Conservation (phyloP, 2,113 vertebrate species). For the Rutilus rutilus region DNA sequence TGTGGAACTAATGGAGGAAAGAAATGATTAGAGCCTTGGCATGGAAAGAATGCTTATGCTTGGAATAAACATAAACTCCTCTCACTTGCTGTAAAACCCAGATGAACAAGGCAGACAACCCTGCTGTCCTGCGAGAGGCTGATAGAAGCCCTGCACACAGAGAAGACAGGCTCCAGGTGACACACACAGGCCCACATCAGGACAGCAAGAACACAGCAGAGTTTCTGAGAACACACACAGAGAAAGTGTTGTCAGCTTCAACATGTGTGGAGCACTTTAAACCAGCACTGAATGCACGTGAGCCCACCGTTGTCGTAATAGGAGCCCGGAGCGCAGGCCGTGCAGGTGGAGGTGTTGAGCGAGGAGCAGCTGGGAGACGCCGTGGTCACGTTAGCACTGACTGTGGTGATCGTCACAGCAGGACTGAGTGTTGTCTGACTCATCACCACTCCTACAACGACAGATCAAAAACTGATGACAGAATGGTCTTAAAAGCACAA, state of each 20-base stretch:
- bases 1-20: slow-evolving; percentile 66
- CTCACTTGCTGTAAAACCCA: slow-evolving; percentile 82
- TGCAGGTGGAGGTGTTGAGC: slow-evolving; percentile 78
- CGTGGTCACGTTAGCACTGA: slow-evolving; percentile 61
- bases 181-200: slow-evolving; percentile 68
- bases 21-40: neutral
- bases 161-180: slow-evolving; percentile 73
- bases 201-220: slow-evolving; percentile 79
- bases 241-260: neutral
- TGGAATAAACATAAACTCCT: neutral
- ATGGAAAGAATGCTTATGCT: neutral
- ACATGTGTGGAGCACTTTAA: neutral
- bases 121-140: slow-evolving; percentile 75
- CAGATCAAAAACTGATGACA: neutral
- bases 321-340: slow-evolving; percentile 77
- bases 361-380: slow-evolving; percentile 71
- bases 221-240: slow-evolving; percentile 66
- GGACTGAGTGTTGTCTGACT: slow-evolving; percentile 75
- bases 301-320: slow-evolving; percentile 71
- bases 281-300: neutral
- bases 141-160: slow-evolving; percentile 79
- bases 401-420: slow-evolving; percentile 67
- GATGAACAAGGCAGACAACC: slow-evolving; percentile 78
- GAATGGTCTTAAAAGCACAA: neutral
- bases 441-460: slow-evolving; percentile 68